Evolutionary conservation across 2,888 invertebrate species (phyloP).

Genomic region (Lordiphosa andalusiaca): DNA sequence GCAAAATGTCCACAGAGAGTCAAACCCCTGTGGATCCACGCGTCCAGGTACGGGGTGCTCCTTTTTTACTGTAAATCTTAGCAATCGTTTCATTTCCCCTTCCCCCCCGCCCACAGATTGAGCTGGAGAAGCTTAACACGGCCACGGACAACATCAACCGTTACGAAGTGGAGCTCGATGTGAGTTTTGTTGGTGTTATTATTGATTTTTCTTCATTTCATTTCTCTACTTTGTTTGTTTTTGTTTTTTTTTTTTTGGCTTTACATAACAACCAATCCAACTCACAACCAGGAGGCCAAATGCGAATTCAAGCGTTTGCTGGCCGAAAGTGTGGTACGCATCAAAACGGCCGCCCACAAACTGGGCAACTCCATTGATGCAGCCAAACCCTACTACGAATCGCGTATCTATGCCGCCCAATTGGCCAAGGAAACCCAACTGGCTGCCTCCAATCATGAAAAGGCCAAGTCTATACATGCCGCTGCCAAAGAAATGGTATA

Average conservation of each 20-base stretch:
- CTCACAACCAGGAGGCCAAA: slow-evolving; percentile 85
- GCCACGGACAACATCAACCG: slow-evolving; percentile 96
- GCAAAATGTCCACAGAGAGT: slow-evolving; percentile 80
- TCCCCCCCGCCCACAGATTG: slow-evolving; percentile 83
- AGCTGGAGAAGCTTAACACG: slow-evolving; percentile 93
- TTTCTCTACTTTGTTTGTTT: slow-evolving; percentile 7
- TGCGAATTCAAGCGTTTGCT: slow-evolving; percentile 89
- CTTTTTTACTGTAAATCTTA: background rate
- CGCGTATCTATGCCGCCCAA: slow-evolving; percentile 90
- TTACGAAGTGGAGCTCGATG: slow-evolving; percentile 93
- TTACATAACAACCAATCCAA: slow-evolving; percentile 27
- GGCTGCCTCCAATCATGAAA: slow-evolving; percentile 87
- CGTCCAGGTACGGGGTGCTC: slow-evolving; percentile 85
- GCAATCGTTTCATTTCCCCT: slow-evolving; percentile 4
- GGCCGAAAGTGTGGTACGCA: slow-evolving; percentile 90
- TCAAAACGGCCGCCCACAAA: slow-evolving; percentile 90
- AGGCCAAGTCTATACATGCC: slow-evolving; percentile 93
- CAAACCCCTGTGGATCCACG: slow-evolving; percentile 89
- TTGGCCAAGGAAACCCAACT: slow-evolving; percentile 91
- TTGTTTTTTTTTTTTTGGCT: slow-evolving; percentile 1
- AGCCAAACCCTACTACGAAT: slow-evolving; percentile 94
- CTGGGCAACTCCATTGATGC: slow-evolving; percentile 92
- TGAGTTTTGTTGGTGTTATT: slow-evolving; percentile 78
- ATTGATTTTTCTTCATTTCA: slow-evolving; percentile 24
- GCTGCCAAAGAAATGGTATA: slow-evolving; percentile 95